phyloP scores from a whole-genome alignment of 2,888 invertebrate species.

The Therioaphis trifolii region DNA sequence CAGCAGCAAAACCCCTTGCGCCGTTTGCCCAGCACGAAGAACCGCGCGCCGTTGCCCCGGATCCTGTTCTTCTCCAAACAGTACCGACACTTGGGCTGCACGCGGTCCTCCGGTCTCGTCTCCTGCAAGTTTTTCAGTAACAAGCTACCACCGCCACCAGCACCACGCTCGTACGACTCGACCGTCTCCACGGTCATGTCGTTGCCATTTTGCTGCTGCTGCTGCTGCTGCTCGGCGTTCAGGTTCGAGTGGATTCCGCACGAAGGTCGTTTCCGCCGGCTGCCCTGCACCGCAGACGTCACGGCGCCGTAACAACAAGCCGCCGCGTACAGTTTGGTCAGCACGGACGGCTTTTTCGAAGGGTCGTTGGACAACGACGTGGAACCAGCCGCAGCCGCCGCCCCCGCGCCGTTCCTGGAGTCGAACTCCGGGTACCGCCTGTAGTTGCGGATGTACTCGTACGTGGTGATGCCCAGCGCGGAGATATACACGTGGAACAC shows the following conservation, averaged over 20 bases:
- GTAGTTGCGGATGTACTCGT: constrained; percentile 80
- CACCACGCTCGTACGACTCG: constrained; percentile 35
- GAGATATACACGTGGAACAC: constrained; percentile 91
- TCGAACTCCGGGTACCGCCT: constrained; percentile 64
- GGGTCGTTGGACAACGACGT: background rate
- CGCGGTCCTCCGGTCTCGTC: constrained; percentile 64
- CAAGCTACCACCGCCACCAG: background rate
- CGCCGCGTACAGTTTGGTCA: constrained; percentile 28
- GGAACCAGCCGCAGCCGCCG: constrained; percentile 19
- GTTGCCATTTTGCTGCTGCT: background rate
- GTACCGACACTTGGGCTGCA: constrained; percentile 64
- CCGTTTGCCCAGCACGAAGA: constrained; percentile 61
- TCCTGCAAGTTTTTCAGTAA: background rate
- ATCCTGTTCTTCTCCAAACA: constrained; percentile 62
- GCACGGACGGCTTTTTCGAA: background rate
- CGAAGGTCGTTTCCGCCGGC: constrained; percentile 37
- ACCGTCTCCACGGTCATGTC: constrained; percentile 46
- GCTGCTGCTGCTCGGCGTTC: background rate
- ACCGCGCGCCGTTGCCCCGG: constrained; percentile 25
- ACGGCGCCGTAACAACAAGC: constrained; percentile 30
- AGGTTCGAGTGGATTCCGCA: constrained; percentile 55
- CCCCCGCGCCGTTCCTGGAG: constrained; percentile 49
- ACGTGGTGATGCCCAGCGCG: constrained; percentile 86
- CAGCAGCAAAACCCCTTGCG: constrained; percentile 58
- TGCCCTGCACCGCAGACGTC: background rate